Base-by-base conservation (phyloP, 2,113 vertebrate genomes). In the Onychostoma macrolepis region DNA sequence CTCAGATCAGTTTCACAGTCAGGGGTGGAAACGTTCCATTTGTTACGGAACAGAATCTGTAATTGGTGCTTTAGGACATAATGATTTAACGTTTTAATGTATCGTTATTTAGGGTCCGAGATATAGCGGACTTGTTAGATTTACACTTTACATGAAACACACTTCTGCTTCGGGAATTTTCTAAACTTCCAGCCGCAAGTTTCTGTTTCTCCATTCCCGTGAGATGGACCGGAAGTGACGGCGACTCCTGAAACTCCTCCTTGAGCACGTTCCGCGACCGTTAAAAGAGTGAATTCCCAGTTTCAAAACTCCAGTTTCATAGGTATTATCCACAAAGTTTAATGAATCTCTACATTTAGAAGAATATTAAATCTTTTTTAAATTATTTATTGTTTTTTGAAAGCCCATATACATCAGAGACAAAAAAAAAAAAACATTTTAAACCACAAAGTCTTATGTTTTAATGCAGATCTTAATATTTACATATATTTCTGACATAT, bases 131-230 rank as follows among this genome's bases (percentile, higher is more conserved):
- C 7, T 8, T 30, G 6, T 2, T 28, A 12, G 8, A 3, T 12
- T 67, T 82, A 6, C n/a, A 67, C 1, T 45, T 21, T 0, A 33
- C 5, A 7, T 36, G 19, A 30, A 12, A 58, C 0, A 61, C 7
- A 63, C 65, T 83, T 83, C 65, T 71, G 81, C 81, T 83, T 83
- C 11, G 81, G 81, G 65, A 74, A 58, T 9, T 84, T 56, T 84
- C 83, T 56, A 84, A 84, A 84, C 48, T 38, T 74, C 67, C 69
- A 53, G 10, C 78, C 24, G 21, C 12, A 12, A 80, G 78, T 80
- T 80, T 80, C 33, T 61, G 50, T 41, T 56, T 56, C 76, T 56
- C 76, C 48, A 53, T 71, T 50, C 81, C 71, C 82, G 33, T 84
- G 45, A 58, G 48, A 38, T 5, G 33, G 4, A 19, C 24, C 30